These are phyloP conservation scores for Paragorgia papillata DNA, from an alignment of 92 coral and sea anemone genomes.

Conservation along the genomic window DNA sequence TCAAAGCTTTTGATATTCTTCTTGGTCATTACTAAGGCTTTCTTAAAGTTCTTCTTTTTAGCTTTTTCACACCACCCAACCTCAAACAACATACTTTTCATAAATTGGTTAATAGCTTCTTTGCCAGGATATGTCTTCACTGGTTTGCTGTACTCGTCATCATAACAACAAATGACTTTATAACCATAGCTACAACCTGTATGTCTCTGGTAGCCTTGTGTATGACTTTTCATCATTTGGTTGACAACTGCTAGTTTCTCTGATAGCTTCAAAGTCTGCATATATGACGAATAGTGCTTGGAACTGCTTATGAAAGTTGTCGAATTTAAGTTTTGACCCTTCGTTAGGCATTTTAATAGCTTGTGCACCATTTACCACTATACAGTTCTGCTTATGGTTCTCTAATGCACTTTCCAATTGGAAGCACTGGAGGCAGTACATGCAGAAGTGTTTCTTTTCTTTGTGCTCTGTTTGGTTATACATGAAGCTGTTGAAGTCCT, in stretches of 20 bases:
- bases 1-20: constrained; percentile 29
- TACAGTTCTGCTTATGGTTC: constrained; percentile 8
- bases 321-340: too few relatives aligned
- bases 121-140: constrained; percentile 6
- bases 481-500: constrained; percentile 48
- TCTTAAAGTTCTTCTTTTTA: constrained; percentile 31
- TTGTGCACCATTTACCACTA: constrained; percentile 37
- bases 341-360: constrained; percentile 48
- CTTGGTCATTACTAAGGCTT: constrained; percentile 15
- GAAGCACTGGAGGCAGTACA: constrained; percentile 51
- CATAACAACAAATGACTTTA: constrained; percentile 41
- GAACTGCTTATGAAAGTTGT: too few relatives aligned
- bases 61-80: neutral
- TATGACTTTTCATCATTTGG: too few relatives aligned
- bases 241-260: too few relatives aligned
- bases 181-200: constrained; percentile 41
- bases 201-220: constrained; percentile 37
- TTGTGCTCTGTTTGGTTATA: constrained; percentile 21
- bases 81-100: too few relatives aligned
- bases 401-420: constrained; percentile 14
- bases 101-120: neutral
- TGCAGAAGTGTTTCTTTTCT: constrained; percentile 46
- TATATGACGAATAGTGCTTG: too few relatives aligned
- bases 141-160: constrained; percentile 24
- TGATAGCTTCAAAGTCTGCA: too few relatives aligned